Percentiles rank a stretch among this genome's conserved stretches.
These are phyloP conservation scores for Porites evermanni DNA, from an alignment of 92 coral and sea anemone genomes.

Conservation along the genomic window DNA sequence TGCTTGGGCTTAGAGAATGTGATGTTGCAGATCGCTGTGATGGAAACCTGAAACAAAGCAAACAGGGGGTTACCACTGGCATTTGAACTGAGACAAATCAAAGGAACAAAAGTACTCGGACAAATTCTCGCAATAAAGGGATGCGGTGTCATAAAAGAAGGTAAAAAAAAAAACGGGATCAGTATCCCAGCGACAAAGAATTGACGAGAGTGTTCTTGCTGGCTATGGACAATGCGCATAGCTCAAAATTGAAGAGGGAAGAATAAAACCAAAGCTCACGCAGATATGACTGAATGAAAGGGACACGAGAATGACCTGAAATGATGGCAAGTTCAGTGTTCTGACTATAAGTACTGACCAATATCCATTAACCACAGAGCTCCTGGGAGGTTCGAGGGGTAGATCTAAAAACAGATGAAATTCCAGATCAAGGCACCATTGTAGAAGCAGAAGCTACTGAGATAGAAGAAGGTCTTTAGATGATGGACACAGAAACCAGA, in stretches of 20 bases:
- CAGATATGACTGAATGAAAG: slow-evolving; percentile 40
- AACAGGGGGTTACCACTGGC: slow-evolving; percentile 23
- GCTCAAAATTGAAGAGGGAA: slow-evolving; percentile 21
- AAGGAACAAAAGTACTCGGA: slow-evolving; percentile 22
- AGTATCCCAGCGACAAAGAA: slow-evolving; percentile 31
- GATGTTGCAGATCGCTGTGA: not conserved
- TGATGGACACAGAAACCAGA: not conserved
- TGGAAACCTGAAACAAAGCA: slow-evolving; percentile 8
- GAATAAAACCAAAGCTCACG: slow-evolving; percentile 41
- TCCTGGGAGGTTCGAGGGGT: slow-evolving; percentile 3
- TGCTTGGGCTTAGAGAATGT: slow-evolving; percentile 18
- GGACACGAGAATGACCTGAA: slow-evolving; percentile 1
- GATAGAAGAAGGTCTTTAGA: slow-evolving; percentile 14
- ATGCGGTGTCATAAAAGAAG: slow-evolving; percentile 6
- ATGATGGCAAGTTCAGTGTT: slow-evolving; percentile 48
- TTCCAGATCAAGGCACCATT: slow-evolving; percentile 22
- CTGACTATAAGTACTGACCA: slow-evolving; percentile 39
- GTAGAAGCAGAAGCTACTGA: slow-evolving; percentile 31
- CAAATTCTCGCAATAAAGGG: not conserved
- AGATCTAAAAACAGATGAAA: slow-evolving; percentile 25
- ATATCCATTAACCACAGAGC: slow-evolving; percentile 26
- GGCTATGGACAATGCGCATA: slow-evolving; percentile 23
- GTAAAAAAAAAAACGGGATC: not conserved
- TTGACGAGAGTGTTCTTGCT: slow-evolving; percentile 37
- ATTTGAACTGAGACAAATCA: slow-evolving; percentile 27